Conservation (phyloP, 2,888 invertebrate species). For the Belgica antarctica region DNA sequence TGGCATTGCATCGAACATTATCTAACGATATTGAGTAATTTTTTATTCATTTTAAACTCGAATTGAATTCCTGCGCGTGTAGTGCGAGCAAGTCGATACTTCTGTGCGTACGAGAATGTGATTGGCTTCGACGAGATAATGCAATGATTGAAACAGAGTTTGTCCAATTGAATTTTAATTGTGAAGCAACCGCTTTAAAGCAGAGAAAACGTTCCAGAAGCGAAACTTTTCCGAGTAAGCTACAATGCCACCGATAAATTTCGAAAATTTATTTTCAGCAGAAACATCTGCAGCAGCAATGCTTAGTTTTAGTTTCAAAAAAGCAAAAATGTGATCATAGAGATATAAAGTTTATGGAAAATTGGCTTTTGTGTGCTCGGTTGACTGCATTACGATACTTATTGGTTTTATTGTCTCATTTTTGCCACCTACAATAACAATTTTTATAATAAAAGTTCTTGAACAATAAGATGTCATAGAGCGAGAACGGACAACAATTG, state of each 20-base stretch:
- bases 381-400: conserved; percentile 43
- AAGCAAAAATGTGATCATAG: not conserved
- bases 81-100: not conserved
- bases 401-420: conserved; percentile 43
- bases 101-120: too few relatives aligned
- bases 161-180: conserved; percentile 14
- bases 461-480: conserved; percentile 28
- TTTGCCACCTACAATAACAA: conserved; percentile 44
- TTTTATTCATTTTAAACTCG: conserved; percentile 31
- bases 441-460: conserved; percentile 30
- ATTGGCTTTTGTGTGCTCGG: conserved; percentile 43
- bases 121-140: too few relatives aligned
- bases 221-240: not conserved
- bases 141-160: not conserved
- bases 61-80: conserved; percentile 6
- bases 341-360: conserved; percentile 32
- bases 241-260: conserved; percentile 4
- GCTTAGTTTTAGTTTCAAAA: conserved; percentile 23
- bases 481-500: conserved; percentile 40
- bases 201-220: not conserved
- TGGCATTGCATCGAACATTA: not conserved
- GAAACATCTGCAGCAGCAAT: conserved; percentile 38
- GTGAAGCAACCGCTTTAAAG: not conserved
- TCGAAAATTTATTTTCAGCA: conserved; percentile 1
- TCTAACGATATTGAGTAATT: not conserved